Evolutionary conservation across 2,888 invertebrate genomes (phyloP), one percentile per base, ranked within the genome.

Genomic region (Acanthococcus lagerstroemiae): DNA sequence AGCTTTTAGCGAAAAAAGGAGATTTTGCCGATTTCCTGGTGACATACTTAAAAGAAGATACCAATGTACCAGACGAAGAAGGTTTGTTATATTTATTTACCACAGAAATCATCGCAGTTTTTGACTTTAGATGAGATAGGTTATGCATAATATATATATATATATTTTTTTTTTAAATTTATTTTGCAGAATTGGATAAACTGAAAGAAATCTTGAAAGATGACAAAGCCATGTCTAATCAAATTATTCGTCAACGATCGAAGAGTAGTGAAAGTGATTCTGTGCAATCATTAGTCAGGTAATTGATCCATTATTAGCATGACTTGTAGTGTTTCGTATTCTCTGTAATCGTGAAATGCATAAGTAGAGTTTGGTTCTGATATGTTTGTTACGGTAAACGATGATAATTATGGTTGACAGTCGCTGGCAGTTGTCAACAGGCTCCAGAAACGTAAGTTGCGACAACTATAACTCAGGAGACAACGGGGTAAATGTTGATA

Each of bases 11-110:
- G 70, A 89, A 87, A 76, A 90, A 87, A 74, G 90, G 90, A 17
- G 87, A 87, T 50, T 90, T 90, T 75, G 85, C 90, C 0, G 91
- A 92, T 69, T 91, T 91, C 77, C 78, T 91, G 56, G 77, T 89
- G 68, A 87, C 88, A 71, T 88, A 90, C 76, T 80, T 89, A 68
- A 86, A 85, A 74, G 88, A 89, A 74, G 52, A 66, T 25, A 55
- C 57, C 21, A 55, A n/a, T 15, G 69, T 68, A 55, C 67, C 69
- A 21, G 71, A 70, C 17, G 69, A 69, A 45, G 71, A 72, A 55
- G 70, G 68, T 67, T 9, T 21, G 15, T 19, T 37, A 15, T 37
- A 15, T 37, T 7, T 37, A 37, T 7, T 9, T 37, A 37, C 37
- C 15, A 9, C 7, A 37, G 37, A 15, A 37, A n/a, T n/a, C n/a